Conservation (phyloP, 2,888 invertebrate species). For the Heliconius hortense region DNA sequence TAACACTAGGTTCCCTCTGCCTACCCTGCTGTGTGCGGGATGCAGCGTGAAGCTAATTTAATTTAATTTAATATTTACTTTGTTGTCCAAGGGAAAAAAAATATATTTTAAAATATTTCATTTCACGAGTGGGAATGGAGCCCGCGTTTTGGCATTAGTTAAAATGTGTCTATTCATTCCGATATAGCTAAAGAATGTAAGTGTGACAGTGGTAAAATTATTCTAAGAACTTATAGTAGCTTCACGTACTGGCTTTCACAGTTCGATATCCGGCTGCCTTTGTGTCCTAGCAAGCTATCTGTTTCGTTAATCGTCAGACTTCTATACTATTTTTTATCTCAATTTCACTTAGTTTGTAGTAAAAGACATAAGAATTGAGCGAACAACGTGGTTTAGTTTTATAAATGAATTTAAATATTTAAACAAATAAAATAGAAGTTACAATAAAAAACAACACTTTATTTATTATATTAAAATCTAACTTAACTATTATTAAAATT, state of each 20-base stretch:
- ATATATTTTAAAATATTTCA: no score
- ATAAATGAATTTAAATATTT: background rate
- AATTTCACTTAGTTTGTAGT: conserved; percentile 53
- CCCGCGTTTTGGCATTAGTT: no score
- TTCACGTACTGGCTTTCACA: conserved; percentile 39
- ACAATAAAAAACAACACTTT: no score
- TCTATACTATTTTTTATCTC: conserved; percentile 52
- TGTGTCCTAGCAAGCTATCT: conserved; percentile 51
- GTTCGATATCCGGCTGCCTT: conserved; percentile 50
- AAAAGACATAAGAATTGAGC: conserved; percentile 27
- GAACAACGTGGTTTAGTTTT: background rate
- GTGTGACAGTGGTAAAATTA: conserved; percentile 22
- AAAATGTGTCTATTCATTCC: background rate
- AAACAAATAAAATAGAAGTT: background rate
- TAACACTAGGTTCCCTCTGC: no score
- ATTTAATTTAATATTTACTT: background rate
- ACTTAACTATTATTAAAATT: background rate
- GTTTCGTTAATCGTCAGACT: conserved; percentile 53
- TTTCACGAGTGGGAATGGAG: no score
- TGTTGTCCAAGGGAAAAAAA: no score
- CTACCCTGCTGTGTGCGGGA: no score
- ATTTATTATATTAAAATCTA: no score
- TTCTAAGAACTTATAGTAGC: conserved; percentile 26
- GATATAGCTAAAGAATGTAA: conserved; percentile 9
- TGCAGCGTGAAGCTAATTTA: no score